Percentiles rank a stretch among this genome's conserved stretches.
Conservation (phyloP, 1,140 invertebrate genomes). For the Pseudomyrmex cubaensis region DNA sequence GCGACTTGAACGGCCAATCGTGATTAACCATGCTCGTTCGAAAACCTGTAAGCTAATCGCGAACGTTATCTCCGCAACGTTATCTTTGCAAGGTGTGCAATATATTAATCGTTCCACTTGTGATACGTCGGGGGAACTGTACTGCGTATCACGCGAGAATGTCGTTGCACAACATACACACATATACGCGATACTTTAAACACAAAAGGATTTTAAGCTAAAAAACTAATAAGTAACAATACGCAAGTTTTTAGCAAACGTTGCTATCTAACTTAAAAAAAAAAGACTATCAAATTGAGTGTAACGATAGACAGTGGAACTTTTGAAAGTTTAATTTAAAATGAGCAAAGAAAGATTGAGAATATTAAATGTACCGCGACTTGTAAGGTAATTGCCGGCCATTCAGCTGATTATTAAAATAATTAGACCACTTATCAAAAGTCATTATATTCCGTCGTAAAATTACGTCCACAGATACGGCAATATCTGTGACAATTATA, state of each 20-base stretch:
- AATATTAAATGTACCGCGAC: not conserved
- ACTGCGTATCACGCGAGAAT: conserved; percentile 4
- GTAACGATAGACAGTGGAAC: no score
- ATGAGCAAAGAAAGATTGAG: not conserved
- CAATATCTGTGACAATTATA: conserved; percentile 1
- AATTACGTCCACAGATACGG: conserved; percentile 7
- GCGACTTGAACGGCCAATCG: not conserved
- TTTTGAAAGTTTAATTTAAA: not conserved
- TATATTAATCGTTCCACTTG: conserved; percentile 24
- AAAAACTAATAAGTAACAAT: not conserved
- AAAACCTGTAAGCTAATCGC: conserved; percentile 29
- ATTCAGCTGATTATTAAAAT: not conserved
- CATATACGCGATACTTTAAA: not conserved
- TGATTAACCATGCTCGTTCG: conserved; percentile 42
- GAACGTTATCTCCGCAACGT: conserved; percentile 38
- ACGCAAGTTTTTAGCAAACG: no score
- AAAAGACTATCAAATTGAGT: no score
- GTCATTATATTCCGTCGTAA: not conserved
- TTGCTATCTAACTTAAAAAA: no score
- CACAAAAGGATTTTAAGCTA: no score
- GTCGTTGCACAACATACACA: not conserved
- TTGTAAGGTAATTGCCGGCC: not conserved
- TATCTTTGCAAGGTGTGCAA: conserved; percentile 41
- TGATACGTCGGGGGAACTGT: not conserved
- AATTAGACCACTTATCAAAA: conserved; percentile 28